A percentile compares a stretch with the other conserved stretches of the same genome.
Evolutionary conservation across 2,113 vertebrate genomes (phyloP).

Genomic region (Herpetotheres cachinnans): DNA sequence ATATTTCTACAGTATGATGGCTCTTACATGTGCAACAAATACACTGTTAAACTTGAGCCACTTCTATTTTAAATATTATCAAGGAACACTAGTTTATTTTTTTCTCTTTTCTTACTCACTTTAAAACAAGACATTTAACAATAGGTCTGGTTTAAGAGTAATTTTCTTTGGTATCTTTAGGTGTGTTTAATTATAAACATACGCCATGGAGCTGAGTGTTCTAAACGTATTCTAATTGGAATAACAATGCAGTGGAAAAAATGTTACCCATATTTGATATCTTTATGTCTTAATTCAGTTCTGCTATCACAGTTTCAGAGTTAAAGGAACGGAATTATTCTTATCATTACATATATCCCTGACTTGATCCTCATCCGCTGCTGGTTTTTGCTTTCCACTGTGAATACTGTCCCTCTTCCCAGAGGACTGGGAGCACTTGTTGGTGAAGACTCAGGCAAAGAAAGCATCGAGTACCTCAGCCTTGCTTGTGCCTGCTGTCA

Average conservation of each 20-base stretch:
- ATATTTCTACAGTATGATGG: not conserved
- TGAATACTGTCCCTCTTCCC: not conserved
- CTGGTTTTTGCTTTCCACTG: not conserved
- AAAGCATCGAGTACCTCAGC: not conserved
- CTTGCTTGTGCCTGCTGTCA: not conserved
- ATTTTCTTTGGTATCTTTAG: not conserved
- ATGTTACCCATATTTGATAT: not conserved
- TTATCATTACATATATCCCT: not conserved
- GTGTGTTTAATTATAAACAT: not conserved
- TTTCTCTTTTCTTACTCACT: not conserved
- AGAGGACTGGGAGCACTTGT: not conserved
- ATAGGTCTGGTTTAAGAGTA: not conserved
- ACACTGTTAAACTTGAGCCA: not conserved
- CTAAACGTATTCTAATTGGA: not conserved
- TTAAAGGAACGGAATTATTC: not conserved
- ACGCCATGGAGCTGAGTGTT: not conserved
- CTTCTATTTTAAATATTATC: not conserved
- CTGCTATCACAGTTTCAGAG: not conserved
- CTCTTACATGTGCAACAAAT: not conserved
- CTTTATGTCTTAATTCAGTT: not conserved
- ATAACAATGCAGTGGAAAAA: not conserved
- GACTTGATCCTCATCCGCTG: accelerated
- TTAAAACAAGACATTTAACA: not conserved
- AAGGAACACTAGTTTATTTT: not conserved
- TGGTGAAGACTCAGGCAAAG: not conserved